These are phyloP conservation scores for Lutjanus argentimaculatus DNA, from an alignment of 2,797 vertebrate species.

Conservation along the genomic window DNA sequence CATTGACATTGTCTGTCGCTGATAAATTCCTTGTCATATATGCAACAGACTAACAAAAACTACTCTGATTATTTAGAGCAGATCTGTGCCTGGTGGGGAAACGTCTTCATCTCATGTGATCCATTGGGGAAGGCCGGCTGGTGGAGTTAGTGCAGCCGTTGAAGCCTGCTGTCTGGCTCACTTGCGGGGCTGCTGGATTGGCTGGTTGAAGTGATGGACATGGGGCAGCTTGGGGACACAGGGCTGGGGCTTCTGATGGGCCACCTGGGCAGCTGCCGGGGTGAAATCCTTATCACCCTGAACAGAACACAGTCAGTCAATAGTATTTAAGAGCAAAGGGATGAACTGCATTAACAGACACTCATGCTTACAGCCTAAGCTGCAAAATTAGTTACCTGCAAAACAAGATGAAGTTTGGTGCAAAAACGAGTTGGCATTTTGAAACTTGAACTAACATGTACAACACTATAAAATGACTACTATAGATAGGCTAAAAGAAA, in stretches of 20 bases:
- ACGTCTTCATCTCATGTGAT: slow-evolving; percentile 64
- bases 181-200: slow-evolving; percentile 99
- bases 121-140: slow-evolving; percentile 61
- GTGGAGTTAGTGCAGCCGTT: slow-evolving; percentile 45
- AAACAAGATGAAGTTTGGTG: background rate
- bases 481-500: background rate
- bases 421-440: background rate
- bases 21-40: slow-evolving; percentile 28
- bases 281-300: slow-evolving; percentile 99
- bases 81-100: slow-evolving; percentile 67
- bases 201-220: slow-evolving; percentile 90
- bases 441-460: background rate
- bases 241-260: slow-evolving; percentile 97
- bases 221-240: slow-evolving; percentile 91
- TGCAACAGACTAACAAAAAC: slow-evolving; percentile 36
- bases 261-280: slow-evolving; percentile 96
- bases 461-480: background rate
- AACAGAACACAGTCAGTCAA: slow-evolving; percentile 39
- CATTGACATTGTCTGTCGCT: slow-evolving; percentile 32
- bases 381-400: background rate
- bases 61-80: slow-evolving; percentile 47
- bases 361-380: background rate
- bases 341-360: background rate
- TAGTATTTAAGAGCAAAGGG: background rate
- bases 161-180: slow-evolving; percentile 79